These are phyloP conservation scores for Pithys albifrons DNA, from an alignment of 2,113 vertebrate genomes.

Conservation along the genomic window DNA sequence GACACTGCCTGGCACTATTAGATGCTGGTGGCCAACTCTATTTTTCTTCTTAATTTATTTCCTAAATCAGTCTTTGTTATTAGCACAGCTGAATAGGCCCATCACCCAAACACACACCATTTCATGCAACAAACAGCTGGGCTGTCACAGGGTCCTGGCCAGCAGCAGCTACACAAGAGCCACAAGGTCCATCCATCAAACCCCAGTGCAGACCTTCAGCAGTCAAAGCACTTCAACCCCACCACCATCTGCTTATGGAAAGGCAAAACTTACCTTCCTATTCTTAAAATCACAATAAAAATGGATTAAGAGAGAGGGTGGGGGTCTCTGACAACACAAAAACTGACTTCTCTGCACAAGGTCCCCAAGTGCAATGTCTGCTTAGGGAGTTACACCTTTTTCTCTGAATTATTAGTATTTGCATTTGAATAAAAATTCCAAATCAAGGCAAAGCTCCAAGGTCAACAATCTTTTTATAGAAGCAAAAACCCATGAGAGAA, in stretches of 20 bases:
- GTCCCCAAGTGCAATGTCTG: background rate
- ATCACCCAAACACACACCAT: background rate
- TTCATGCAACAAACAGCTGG: background rate
- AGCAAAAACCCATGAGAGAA: constrained; percentile 41
- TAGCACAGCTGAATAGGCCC: background rate
- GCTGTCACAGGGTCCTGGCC: background rate
- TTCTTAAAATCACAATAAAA: background rate
- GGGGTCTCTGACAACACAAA: background rate
- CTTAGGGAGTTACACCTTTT: background rate
- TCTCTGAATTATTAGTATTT: background rate
- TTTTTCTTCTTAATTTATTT: background rate
- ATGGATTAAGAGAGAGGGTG: background rate
- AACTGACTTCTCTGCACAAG: background rate
- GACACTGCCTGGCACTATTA: background rate
- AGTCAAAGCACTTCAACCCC: background rate
- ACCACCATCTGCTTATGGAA: background rate
- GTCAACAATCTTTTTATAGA: constrained; percentile 54
- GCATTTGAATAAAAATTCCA: constrained; percentile 50
- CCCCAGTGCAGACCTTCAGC: background rate
- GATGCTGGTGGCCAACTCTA: background rate
- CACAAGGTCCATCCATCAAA: background rate
- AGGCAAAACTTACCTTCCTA: background rate
- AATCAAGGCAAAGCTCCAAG: constrained; percentile 47
- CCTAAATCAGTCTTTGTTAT: background rate
- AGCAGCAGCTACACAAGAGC: background rate